Evolutionary conservation across 2,888 invertebrate genomes (phyloP), one percentile per base, ranked within the genome.

Genomic region (Drosophila prolongata): DNA sequence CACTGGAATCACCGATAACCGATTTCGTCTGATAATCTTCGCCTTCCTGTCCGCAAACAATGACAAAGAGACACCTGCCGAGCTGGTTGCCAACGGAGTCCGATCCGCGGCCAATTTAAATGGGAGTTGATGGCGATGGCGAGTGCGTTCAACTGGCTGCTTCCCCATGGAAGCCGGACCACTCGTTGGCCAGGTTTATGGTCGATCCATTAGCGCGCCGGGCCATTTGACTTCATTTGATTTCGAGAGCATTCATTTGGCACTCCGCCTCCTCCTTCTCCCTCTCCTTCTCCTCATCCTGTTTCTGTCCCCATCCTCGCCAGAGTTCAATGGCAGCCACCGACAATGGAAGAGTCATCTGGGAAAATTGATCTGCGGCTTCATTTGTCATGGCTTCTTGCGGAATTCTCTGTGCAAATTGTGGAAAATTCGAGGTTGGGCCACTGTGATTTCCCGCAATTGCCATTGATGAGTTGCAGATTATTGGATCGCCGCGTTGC

Each of bases 121-220:
- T 59, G 40, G 60, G 6, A 59, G 34, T 59, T 57, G 40, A 58
- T 59, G 58, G 58, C 59, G n/a, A 57, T n/a, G 58, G 43, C 27
- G 40, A 67, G 75, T 75, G 65, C 80, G 60, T 87, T 80, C 85
- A 80, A 79, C 83, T 49, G 43, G 55, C 56, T 59, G 62, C 56
- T 77, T 65, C 61, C 42, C 42, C 44, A 30, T 54, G 43, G 76
- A 76, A 42, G 49, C 34, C 49, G 49, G 57, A 50, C 79, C 82
- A 79, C 88, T 81, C 61, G 80, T 76, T 79, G 49, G 88, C 80
- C 80, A 62, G 44, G 83, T 79, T 88, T 82, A 79, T 88, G 76
- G 77, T 73, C 58, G 73, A 66, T 44, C 69, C 53, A 75, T 72
- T 75, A 72, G 52, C 19, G 34, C 35, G 34, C 35, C 74, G 34